Base-by-base conservation (phyloP, 2,113 vertebrate genomes). In the Mustela nigripes region DNA sequence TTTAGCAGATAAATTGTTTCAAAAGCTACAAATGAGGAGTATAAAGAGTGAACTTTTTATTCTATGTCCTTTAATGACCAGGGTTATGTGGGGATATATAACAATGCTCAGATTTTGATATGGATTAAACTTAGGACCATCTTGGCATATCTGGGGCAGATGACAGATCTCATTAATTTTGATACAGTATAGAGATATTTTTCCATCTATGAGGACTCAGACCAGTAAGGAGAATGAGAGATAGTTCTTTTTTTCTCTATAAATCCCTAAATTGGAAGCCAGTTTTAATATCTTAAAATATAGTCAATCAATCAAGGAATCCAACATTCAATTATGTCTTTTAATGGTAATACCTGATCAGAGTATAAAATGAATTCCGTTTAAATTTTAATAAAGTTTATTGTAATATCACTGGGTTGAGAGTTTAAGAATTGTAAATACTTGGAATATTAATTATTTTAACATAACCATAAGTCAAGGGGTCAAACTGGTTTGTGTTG, bases 61-160 rank as follows among this genome's bases (percentile, higher is more conserved):
- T 73, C 74, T 39, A 3, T 42, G 58, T 36, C 74, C 42, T 58
- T 95, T 60, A 36, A 8, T 26, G n/a, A 26, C 26, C 33, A 31
- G 71, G 19, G 45, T 84, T 65, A 65, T 56, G 9, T 63, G 74
- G 26, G 22, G 26, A 74, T 53, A 65, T 6, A 3, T 48, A 86
- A 65, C 31, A 19, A 39, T 69, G 60, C 67, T 85, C 67, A 56
- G 85, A 63, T 5, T 50, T n/a, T 58, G 10, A 21, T 36, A 4
- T 42, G 36, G 48, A 53, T 93, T 79, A 62, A 63, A 69, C 31
- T 5, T 76, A 58, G 69, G 63, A 36, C 33, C 4, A 2, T 79
- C 14, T 76, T 96, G 94, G 48, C 89, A 81, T 84, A 81, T 92
- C 56, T 95, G 79, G 90, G 80, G 10, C 79, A 93, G 69, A 67